A percentile compares a stretch with the other conserved stretches of the same genome.
Evolutionary conservation across 2,113 vertebrate genomes (phyloP).

Genomic region (Zootoca vivipara): DNA sequence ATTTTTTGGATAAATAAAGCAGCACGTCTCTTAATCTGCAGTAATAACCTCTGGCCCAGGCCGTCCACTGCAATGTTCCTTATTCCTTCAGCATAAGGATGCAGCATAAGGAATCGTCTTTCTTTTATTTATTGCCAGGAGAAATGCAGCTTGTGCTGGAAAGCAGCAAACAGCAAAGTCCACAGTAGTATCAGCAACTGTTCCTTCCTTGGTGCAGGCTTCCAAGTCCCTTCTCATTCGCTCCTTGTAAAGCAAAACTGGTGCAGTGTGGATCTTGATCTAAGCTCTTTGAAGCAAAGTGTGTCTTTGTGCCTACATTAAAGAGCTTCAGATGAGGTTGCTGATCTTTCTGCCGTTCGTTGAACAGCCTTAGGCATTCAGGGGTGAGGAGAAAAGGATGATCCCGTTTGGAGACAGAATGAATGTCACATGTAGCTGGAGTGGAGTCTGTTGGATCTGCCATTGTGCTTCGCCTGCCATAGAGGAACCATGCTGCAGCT

Average conservation of each 20-base stretch:
- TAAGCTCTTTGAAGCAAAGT: background rate
- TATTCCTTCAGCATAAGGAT: background rate
- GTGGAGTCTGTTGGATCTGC: background rate
- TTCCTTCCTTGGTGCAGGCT: background rate
- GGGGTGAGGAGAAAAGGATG: background rate
- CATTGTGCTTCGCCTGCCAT: background rate
- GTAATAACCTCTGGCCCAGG: background rate
- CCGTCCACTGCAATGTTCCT: background rate
- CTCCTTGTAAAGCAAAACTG: background rate
- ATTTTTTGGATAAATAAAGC: background rate
- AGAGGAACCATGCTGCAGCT: background rate
- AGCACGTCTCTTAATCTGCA: background rate
- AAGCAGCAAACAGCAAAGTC: background rate
- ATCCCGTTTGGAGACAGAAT: background rate
- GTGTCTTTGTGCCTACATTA: background rate
- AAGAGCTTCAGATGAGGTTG: fast-evolving
- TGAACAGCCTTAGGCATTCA: background rate
- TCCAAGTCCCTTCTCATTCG: background rate
- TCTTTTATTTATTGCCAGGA: background rate
- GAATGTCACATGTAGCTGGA: background rate
- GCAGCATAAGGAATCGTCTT: background rate
- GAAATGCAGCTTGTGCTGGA: background rate
- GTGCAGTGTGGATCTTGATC: background rate
- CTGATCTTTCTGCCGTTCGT: background rate
- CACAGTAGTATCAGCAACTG: background rate